Percentiles rank a stretch among this genome's conserved stretches.
These are phyloP conservation scores for Acanthosoma haemorrhoidale DNA, from an alignment of 2,888 invertebrate genomes.

Conservation along the genomic window DNA sequence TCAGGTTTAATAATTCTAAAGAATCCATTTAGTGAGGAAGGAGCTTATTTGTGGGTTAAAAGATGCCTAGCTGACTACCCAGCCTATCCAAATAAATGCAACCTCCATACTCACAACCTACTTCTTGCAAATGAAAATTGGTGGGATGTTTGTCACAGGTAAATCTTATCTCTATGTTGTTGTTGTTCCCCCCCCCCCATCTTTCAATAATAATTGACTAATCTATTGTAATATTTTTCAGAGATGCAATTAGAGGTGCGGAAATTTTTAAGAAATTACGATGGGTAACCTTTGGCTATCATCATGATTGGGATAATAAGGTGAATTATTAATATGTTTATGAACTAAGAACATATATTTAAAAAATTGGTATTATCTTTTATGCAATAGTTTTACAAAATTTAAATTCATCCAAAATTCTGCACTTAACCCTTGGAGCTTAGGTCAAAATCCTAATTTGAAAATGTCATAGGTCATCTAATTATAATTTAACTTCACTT, in stretches of 20 bases:
- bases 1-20: slow-evolving; percentile 69
- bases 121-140: slow-evolving; percentile 51
- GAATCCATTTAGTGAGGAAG: slow-evolving; percentile 73
- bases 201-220: not conserved
- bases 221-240: slow-evolving; percentile 35
- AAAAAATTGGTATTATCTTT: too few relatives aligned
- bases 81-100: slow-evolving; percentile 62
- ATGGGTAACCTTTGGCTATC: slow-evolving; percentile 95
- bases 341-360: too few relatives aligned
- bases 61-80: slow-evolving; percentile 74
- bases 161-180: slow-evolving; percentile 40
- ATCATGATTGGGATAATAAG: slow-evolving; percentile 97
- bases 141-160: slow-evolving; percentile 59
- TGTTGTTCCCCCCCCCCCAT: not conserved
- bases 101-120: slow-evolving; percentile 55
- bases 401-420: too few relatives aligned
- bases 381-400: too few relatives aligned
- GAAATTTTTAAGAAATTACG: slow-evolving; percentile 57
- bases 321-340: too few relatives aligned
- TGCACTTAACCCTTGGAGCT: too few relatives aligned
- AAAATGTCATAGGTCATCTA: too few relatives aligned
- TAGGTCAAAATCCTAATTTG: too few relatives aligned
- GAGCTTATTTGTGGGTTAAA: slow-evolving; percentile 78
- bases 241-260: slow-evolving; percentile 39
- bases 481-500: too few relatives aligned